Evolutionary conservation across 2,888 invertebrate genomes (phyloP).

Genomic region (Pristionchus mayeri): DNA sequence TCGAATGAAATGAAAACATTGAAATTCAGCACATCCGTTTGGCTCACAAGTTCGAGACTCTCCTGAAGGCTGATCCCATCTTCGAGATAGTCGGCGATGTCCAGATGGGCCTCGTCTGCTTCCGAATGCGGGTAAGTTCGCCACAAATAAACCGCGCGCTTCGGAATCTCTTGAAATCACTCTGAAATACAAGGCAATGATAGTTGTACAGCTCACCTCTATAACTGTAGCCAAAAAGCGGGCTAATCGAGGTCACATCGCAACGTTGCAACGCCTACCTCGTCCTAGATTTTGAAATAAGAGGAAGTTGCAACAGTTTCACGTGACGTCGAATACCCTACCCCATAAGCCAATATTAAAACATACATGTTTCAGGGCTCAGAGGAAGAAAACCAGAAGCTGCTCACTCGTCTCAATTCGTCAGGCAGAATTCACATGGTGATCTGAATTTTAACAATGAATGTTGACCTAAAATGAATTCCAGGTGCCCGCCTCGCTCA

Average conservation of each 20-base stretch:
- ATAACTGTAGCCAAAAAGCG: no score
- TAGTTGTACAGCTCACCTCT: no score
- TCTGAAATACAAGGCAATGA: no score
- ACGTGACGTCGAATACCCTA: not conserved
- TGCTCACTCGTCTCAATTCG: constrained; percentile 92
- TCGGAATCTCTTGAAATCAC: no score
- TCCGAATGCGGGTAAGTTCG: constrained; percentile 69
- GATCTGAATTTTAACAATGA: not conserved
- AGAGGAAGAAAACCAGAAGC: constrained; percentile 89
- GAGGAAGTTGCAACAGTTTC: not conserved
- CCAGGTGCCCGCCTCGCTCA: constrained; percentile 73
- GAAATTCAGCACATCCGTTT: constrained; percentile 74
- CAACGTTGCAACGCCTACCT: no score
- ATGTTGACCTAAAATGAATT: not conserved
- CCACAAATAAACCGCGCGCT: no score
- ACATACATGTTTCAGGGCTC: constrained; percentile 71
- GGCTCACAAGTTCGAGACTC: constrained; percentile 74
- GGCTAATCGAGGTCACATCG: no score
- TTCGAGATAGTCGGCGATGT: constrained; percentile 76
- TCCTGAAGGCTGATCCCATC: constrained; percentile 70
- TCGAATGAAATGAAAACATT: not conserved
- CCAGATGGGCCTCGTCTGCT: constrained; percentile 76
- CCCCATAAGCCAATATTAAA: not conserved
- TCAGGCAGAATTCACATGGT: constrained; percentile 96
- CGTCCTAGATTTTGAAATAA: not conserved